These are phyloP conservation scores for Chiroxiphia lanceolata DNA, from an alignment of 2,797 vertebrate genomes.

Conservation along the genomic window DNA sequence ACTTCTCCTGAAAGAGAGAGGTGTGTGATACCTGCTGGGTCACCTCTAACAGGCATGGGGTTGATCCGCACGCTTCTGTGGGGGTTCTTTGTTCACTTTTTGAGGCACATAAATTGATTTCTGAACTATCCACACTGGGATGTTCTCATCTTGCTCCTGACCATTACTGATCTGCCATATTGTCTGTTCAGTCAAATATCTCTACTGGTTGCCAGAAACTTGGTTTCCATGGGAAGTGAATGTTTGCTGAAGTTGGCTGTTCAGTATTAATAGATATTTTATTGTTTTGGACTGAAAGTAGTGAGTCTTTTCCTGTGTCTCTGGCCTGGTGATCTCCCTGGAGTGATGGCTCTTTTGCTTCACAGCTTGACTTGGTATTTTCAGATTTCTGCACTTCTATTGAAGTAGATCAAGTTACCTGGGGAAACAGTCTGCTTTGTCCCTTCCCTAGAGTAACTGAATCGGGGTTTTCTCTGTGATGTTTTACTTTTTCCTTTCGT, in stretches of 20 bases:
- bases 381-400: background rate
- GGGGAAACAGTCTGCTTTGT: background rate
- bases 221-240: background rate
- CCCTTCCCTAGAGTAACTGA: background rate
- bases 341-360: background rate
- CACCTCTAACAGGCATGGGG: background rate
- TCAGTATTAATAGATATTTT: background rate
- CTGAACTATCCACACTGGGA: background rate
- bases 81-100: background rate
- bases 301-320: background rate
- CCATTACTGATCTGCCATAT: background rate
- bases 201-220: background rate
- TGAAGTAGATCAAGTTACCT: background rate
- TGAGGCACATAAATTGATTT: background rate
- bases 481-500: background rate
- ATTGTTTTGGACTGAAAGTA: background rate
- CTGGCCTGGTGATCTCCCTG: background rate
- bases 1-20: constrained; percentile 92
- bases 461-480: background rate
- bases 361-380: background rate
- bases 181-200: background rate
- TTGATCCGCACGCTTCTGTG: background rate
- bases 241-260: background rate
- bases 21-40: constrained; percentile 53
- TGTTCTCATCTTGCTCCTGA: background rate